phyloP scores from a whole-genome alignment of 2,888 invertebrate species.

The Tipula unca region DNA sequence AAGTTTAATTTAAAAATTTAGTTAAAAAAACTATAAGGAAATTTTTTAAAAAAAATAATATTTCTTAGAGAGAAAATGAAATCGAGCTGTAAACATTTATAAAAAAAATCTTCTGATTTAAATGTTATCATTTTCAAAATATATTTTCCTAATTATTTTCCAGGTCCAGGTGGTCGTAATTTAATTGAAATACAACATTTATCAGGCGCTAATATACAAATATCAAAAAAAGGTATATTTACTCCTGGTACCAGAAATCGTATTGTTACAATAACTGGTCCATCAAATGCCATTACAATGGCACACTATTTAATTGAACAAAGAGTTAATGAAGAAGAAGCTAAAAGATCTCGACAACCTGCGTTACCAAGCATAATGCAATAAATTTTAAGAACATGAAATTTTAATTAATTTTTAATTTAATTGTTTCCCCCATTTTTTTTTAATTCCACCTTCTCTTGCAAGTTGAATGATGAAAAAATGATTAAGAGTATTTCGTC shows the following conservation, averaged over 20 bases:
- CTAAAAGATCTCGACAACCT: conserved; percentile 87
- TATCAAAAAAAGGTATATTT: conserved; percentile 96
- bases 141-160: conserved; percentile 27
- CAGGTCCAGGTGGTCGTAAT: conserved; percentile 89
- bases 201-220: conserved; percentile 96
- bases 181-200: conserved; percentile 95
- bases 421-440: background rate
- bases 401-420: background rate
- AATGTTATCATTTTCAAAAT: conserved; percentile 1
- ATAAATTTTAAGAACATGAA: conserved; percentile 22
- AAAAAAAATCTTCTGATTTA: background rate
- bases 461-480: background rate
- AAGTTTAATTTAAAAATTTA: conserved; percentile 9
- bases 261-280: conserved; percentile 92
- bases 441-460: background rate
- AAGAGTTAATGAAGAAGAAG: conserved; percentile 92
- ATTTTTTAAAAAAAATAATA: background rate
- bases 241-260: conserved; percentile 95
- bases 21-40: background rate
- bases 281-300: conserved; percentile 76
- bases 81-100: conserved; percentile 8
- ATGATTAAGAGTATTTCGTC: conserved; percentile 14
- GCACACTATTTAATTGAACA: conserved; percentile 95
- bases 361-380: conserved; percentile 46
- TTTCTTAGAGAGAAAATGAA: conserved; percentile 14